Evolutionary conservation across 2,797 vertebrate genomes (phyloP).

Genomic region (Chaetophractus vellerosus): DNA sequence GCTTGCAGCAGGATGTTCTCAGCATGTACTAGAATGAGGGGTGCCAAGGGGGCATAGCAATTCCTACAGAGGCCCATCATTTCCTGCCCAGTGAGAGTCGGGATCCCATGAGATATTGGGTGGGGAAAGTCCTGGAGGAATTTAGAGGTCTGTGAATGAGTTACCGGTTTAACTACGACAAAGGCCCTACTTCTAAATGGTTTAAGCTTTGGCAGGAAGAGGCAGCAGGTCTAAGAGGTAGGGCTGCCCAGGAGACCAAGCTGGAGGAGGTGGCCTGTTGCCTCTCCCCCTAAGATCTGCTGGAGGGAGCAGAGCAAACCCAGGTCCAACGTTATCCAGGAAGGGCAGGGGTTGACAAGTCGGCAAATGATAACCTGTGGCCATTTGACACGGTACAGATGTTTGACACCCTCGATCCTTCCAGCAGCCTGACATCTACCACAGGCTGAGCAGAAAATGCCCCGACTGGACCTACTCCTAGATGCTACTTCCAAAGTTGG

Average conservation of each 20-base stretch:
- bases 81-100: background rate
- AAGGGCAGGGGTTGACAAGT: background rate
- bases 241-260: background rate
- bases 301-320: background rate
- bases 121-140: too few relatives aligned
- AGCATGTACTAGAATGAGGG: background rate
- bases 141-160: background rate
- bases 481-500: too few relatives aligned
- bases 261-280: background rate
- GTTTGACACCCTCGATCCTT: background rate
- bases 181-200: too few relatives aligned
- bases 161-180: background rate
- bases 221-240: background rate
- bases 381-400: background rate
- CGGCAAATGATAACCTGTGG: background rate
- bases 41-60: too few relatives aligned
- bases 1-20: background rate
- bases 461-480: background rate
- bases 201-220: background rate
- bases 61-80: background rate
- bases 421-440: background rate
- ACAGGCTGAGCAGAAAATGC: background rate
- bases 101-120: background rate
- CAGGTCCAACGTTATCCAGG: background rate
- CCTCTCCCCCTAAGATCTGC: background rate